Evolutionary conservation across 2,113 vertebrate genomes (phyloP), one percentile per base, ranked within the genome.

Genomic region (Podarcis muralis): DNA sequence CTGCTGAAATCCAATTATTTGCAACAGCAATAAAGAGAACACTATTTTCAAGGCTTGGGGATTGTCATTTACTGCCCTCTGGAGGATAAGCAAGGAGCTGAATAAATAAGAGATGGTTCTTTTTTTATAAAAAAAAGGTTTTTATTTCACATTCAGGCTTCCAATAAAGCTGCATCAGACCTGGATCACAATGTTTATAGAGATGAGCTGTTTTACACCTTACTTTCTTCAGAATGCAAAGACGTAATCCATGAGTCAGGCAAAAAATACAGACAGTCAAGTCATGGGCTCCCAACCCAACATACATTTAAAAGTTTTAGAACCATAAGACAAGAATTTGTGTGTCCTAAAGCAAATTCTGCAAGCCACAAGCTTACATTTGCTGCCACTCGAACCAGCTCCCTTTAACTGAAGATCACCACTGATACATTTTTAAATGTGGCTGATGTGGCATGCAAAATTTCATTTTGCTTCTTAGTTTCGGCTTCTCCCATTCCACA

Each of bases 91-190:
- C 27, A 78, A 66, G 16, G 37, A 86, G 78, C 15, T 78, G 37
- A 78, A 65, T 23, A 5, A 12, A 78, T 16, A 40, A 57, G 13
- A 68, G 57, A 79, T 35, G 20, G 4, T 35, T 18, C 40, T 32
- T 65, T 81, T 53, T 11, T 69, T 48, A 1, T 9, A 7, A 37
- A 35, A 69, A 5, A 48, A 86, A 68, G 66, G 5, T 13, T 35
- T 87, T 87, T 81, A 87, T 87, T 87, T 72, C 37, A 9, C 77
- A 87, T n/a, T 53, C 20, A 57, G 48, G 22, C 43, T 40, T 57
- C 83, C 68, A 84, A 53, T 48, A 18, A 18, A 20, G 6, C 27
- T 68, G 37, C 23, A 69, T 30, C 27, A 43, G 85, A 53, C 37
- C 65, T 69, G 20, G 13, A 30, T 30, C 20, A 53, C 15, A 48